Base-by-base conservation (phyloP, 2,113 vertebrate genomes). In the Calonectris borealis region DNA sequence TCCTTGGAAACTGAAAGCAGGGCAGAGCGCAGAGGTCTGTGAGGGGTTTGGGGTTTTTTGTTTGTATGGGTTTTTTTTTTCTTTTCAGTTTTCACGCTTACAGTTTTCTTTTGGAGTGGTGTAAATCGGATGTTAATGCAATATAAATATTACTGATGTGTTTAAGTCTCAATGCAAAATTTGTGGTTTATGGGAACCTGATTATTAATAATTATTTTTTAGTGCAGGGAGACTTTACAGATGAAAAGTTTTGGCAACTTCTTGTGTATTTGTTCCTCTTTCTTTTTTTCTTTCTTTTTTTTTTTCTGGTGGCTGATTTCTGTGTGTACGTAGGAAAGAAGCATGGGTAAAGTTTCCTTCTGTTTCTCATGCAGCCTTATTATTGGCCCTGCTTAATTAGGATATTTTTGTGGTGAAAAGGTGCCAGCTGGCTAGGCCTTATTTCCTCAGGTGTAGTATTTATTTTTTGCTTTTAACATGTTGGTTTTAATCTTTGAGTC, bases 181-280 rank as follows among this genome's bases (percentile, higher is more conserved):
- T 16, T 52, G 86, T 55, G 84, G 70, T 44, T 66, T 72, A 38
- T 44, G 91, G 69, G 60, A 93, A 68, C 19, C 32, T 72, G 22
- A 19, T 48, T 84, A 18, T 79, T 92, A 94, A 64, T 86, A 75
- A 2, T 29, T 49, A 4, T 24, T 49, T 76, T 82, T 88, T 89
- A 77, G 38, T 2, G 8, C 6, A 25, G 19, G 22, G 19, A 75
- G 51, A 10, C 26, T 76, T 83, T 13, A 12, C 8, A 44, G 77
- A 76, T 65, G 24, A 79, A 94, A 52, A 94, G 40, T 27, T 68
- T 91, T 3, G 27, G 83, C 94, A 82, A 91, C 55, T 79, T 83
- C 6, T 49, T 75, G 38, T 36, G 4, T 86, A 14, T 69, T 87
- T 89, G 40, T 93, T 91, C 84, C 61, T 86, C 49, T 92, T 91